Conservation (phyloP, 2,888 invertebrate genomes). For the Notodonta ziczac region DNA sequence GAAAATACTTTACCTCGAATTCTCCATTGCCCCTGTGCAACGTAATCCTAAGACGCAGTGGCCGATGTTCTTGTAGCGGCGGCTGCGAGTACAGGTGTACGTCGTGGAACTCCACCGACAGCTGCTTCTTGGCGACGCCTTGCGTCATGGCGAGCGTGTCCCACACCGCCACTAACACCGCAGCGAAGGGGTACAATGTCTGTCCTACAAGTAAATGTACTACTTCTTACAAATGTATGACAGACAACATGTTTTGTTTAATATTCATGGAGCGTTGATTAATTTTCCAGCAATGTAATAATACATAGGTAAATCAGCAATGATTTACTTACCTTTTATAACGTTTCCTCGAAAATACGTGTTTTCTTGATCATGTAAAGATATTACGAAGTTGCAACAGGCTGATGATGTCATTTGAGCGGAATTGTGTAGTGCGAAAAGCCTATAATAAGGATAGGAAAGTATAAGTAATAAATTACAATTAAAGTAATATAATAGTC, state of each 20-base stretch:
- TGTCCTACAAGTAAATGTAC: constrained; percentile 72
- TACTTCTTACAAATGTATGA: too few relatives aligned
- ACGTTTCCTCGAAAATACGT: constrained; percentile 22
- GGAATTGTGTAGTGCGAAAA: background rate
- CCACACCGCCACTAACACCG: constrained; percentile 89
- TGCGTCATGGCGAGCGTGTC: constrained; percentile 86
- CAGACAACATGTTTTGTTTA: too few relatives aligned
- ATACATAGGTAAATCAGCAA: too few relatives aligned
- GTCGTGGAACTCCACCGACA: constrained; percentile 88
- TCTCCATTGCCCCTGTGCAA: constrained; percentile 85
- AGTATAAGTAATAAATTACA: background rate
- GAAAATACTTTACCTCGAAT: constrained; percentile 80
- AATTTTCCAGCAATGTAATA: too few relatives aligned
- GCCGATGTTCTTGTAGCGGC: constrained; percentile 78
- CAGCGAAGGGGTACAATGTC: constrained; percentile 90
- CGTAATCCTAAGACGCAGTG: constrained; percentile 80
- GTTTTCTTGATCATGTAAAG: constrained; percentile 27
- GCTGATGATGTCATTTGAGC: background rate
- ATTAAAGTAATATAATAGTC: background rate
- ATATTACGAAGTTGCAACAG: constrained; percentile 10
- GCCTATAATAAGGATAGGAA: background rate
- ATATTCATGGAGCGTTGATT: too few relatives aligned
- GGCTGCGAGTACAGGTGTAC: constrained; percentile 86
- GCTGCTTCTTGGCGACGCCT: constrained; percentile 82
- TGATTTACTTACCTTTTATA: constrained; percentile 20